Evolutionary conservation across 2,888 invertebrate species (phyloP).

Genomic region (Pyrrhia umbra): DNA sequence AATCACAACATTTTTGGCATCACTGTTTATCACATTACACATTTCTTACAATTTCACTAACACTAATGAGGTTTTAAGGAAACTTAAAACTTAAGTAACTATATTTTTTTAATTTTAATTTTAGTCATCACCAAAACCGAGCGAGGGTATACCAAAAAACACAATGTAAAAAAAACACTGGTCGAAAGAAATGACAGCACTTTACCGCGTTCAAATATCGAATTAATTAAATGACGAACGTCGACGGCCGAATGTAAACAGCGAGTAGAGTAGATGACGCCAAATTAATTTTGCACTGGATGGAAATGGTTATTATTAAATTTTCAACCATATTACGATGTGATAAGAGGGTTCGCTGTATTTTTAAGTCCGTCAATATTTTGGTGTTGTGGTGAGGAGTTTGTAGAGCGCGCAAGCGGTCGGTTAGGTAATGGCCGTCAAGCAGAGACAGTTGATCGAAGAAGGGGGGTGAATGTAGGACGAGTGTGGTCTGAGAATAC

Average conservation of each 20-base stretch:
- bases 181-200: constrained; percentile 75
- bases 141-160: constrained; percentile 28
- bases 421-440: constrained; percentile 87
- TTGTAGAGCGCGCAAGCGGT: constrained; percentile 82
- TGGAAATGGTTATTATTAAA: constrained; percentile 56
- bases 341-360: constrained; percentile 62
- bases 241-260: constrained; percentile 84
- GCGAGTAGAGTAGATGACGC: constrained; percentile 78
- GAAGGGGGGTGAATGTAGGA: constrained; percentile 88
- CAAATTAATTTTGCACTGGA: constrained; percentile 69
- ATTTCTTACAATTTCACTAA: constrained; percentile 46
- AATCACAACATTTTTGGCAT: constrained; percentile 64
- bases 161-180: constrained; percentile 57
- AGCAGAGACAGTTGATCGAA: constrained; percentile 83
- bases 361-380: constrained; percentile 55
- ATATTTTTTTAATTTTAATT: constrained; percentile 39
- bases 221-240: constrained; percentile 87
- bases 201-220: constrained; percentile 83
- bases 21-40: constrained; percentile 52
- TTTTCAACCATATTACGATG: constrained; percentile 70
- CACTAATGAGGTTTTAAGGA: not conserved
- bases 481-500: constrained; percentile 70
- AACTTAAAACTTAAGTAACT: not conserved
- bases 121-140: constrained; percentile 8
- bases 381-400: constrained; percentile 72